Percentiles rank a stretch among this genome's conserved stretches.
phyloP scores from a whole-genome alignment of 2,797 vertebrate genomes.

The Threskiornis aethiopicus region DNA sequence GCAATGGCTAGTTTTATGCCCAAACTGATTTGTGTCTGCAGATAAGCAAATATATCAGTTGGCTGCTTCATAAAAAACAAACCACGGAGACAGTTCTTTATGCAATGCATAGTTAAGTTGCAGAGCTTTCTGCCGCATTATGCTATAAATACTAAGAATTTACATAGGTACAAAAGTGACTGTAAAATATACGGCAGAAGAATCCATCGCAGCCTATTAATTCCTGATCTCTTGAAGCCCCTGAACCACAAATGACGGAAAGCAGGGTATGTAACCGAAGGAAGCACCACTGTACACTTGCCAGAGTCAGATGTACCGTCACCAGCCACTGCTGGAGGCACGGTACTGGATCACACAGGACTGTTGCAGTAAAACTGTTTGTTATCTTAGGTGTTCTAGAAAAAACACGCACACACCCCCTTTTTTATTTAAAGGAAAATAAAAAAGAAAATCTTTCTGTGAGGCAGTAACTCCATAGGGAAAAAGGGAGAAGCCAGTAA shows the following conservation, averaged over 20 bases:
- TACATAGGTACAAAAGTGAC: neutral
- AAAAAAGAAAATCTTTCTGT: neutral
- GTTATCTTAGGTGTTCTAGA: neutral
- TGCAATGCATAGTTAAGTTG: neutral
- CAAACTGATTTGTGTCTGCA: neutral
- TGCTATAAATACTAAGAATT: neutral
- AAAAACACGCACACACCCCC: neutral
- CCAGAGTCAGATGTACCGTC: neutral
- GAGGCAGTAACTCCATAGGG: neutral
- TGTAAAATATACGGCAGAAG: neutral
- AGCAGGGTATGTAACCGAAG: rapidly evolving
- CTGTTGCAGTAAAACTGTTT: neutral
- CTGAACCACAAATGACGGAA: neutral
- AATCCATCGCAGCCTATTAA: neutral
- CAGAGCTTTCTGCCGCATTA: neutral
- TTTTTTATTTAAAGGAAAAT: neutral
- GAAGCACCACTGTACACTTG: neutral
- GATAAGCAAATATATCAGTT: neutral
- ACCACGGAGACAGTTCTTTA: neutral
- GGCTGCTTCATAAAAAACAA: neutral
- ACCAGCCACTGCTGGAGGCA: neutral
- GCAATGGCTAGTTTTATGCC: neutral
- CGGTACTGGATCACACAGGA: neutral
- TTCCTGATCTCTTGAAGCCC: neutral
- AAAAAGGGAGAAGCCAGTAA: neutral